Evolutionary conservation across 2,888 invertebrate genomes (phyloP), one percentile per base, ranked within the genome.

Genomic region (Strigamia maritima): DNA sequence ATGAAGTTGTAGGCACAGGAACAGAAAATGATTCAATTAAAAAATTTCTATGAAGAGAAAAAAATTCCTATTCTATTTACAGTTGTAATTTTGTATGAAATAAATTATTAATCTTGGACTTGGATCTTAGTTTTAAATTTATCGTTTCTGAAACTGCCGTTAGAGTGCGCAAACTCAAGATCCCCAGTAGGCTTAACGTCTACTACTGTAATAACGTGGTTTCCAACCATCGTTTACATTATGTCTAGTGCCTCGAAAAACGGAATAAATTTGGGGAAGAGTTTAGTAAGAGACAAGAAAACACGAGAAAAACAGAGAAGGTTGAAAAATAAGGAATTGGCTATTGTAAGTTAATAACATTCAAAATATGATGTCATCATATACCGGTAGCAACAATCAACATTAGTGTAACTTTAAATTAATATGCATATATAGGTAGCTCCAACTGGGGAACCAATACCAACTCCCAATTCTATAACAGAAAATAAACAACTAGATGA

Each of bases 401-500:
- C n/a, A n/a, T n/a, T 19, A 22, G 14, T 60, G 60, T 60, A 24
- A n/a, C 19, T 60, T 19, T 22, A 60, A 60, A 7, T 24, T 60
- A 19, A 10, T 19, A 60, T 49, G 6, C 4, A 7, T 49, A 3
- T 4, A 12, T 19, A 60, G 60, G 7, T 96, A 95, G 95, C 94
- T 93, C 49, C 89, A 94, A 10, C 87, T 96, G 0, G 97, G 97
- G 60, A 60, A 60, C 22, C 60, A 22, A 6, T 60, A 19, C 60
- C 60, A 10, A 60, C 60, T 87, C 89, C 96, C 0, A 92, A 93
- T 84, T 97, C 97, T 0, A 93, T 97, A 0, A 98, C 97, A 0
- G 97, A 98, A 83, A 95, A 97, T 85, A 94, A 93, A n/a, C 94
- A 95, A 0, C 91, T 98, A 81, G 95, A 98, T 87, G 98, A 98